Evolutionary conservation across 2,113 vertebrate species (phyloP), one percentile per base, ranked within the genome.

Genomic region (Leptobrachium leishanense): DNA sequence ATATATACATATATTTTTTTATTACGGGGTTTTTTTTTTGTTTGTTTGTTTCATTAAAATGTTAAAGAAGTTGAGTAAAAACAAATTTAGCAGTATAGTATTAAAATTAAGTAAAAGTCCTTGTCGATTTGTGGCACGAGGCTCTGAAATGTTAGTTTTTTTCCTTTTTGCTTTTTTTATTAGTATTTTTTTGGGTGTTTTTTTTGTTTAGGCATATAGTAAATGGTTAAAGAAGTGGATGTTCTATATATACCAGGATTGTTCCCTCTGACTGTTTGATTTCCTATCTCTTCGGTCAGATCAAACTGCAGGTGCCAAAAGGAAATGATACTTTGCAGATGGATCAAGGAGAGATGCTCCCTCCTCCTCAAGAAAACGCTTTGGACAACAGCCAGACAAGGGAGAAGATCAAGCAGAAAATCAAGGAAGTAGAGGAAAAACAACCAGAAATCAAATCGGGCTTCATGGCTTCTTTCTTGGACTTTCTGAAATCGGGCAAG

Each of bases 381-480:
- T 78, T 92, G 68, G 95, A 95, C 55, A 89, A 91, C 3, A 91
- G 83, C 82, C 90, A 95, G 84, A 93, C 90, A 2, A 92, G 95
- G 67, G 95, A 97, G 74, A 96, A 96, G 87, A 94, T 92, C 3
- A 95, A 95, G 76, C 90, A 92, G 42, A 96, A 96, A 85, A 90
- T 90, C 73, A 94, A 94, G 84, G 93, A 97, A 88, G 94, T 93
- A 1, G 95, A 98, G 65, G 96, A 98, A 79, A 96, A 95, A 69
- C 95, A 96, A 75, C 94, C 94, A 0, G 95, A 97, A 84, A 93
- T 94, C 84, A 96, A 96, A 82, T 95, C 95, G 0, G 96, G 95
- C 3, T 96, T 98, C 74, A 96, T 98, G 85, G 96, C 95, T 9
- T 97, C 96, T 5, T 98, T 98, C 85, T 82, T 98, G 84, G 96